phyloP scores from a whole-genome alignment of 2,797 vertebrate species.

The Pempheris klunzingeri region DNA sequence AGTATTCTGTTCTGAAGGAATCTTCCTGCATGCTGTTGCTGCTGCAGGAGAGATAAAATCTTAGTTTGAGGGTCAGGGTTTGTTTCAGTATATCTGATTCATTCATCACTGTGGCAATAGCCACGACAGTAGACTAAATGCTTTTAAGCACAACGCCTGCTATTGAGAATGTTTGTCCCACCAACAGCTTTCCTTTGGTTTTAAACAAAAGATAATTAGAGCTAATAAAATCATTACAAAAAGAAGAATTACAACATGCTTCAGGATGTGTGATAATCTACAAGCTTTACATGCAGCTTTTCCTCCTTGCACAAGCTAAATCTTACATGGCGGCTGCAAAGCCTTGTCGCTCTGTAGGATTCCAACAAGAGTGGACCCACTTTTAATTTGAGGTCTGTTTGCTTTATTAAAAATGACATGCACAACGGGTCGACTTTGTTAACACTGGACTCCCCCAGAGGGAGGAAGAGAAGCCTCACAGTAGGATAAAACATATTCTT shows the following conservation, averaged over 20 bases:
- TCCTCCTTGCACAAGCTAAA: not conserved
- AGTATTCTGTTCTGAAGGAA: not conserved
- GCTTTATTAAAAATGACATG: conserved; percentile 34
- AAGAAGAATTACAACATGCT: not conserved
- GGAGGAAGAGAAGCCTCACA: not conserved
- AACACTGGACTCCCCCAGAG: not conserved
- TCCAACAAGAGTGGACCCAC: not conserved
- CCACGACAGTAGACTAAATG: not conserved
- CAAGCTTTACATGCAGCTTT: not conserved
- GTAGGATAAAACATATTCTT: conserved; percentile 1
- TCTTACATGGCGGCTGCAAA: not conserved
- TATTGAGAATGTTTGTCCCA: not conserved
- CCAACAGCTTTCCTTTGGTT: not conserved
- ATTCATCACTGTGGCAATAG: conserved; percentile 1
- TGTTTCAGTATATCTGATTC: not conserved
- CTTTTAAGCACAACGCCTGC: conserved; percentile 4
- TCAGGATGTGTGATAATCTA: not conserved
- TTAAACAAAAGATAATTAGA: not conserved
- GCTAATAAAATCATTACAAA: not conserved
- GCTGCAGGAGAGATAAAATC: not conserved
- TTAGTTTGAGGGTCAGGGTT: not conserved
- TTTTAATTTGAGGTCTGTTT: conserved; percentile 15
- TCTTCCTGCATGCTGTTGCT: not conserved
- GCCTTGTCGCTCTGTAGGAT: not conserved
- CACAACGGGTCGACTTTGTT: conserved; percentile 16